Percentiles rank a stretch among this genome's conserved stretches.
Evolutionary conservation across 2,797 vertebrate genomes (phyloP).

Genomic region (Bradypodion pumilum): DNA sequence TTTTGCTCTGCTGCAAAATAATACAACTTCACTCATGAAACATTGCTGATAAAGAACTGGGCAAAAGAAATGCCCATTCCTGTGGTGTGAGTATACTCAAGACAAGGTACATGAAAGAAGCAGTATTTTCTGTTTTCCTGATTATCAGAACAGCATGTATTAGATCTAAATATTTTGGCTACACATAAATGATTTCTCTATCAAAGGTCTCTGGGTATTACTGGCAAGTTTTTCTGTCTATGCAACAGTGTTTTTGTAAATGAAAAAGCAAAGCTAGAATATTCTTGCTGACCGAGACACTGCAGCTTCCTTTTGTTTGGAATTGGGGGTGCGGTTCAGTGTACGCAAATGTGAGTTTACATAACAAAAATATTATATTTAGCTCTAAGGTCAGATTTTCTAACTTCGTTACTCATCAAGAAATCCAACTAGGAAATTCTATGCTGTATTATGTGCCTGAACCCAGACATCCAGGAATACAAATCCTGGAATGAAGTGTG

Average conservation of each 20-base stretch:
- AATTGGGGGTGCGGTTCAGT: too few relatives aligned
- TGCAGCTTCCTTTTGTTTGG: neutral
- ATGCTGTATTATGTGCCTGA: neutral
- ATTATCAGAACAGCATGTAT: neutral
- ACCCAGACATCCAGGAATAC: constrained; percentile 31
- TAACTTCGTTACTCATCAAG: constrained; percentile 32
- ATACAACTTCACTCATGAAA: too few relatives aligned
- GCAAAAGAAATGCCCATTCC: neutral
- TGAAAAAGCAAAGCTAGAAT: constrained; percentile 1
- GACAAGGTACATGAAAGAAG: neutral
- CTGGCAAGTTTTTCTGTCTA: constrained; percentile 16
- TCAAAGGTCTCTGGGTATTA: neutral
- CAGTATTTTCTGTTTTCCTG: neutral
- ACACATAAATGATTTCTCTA: constrained; percentile 2
- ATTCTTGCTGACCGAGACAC: neutral
- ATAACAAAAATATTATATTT: constrained; percentile 41
- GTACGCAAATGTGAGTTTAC: constrained; percentile 27
- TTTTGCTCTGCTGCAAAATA: too few relatives aligned
- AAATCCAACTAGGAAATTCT: constrained; percentile 14
- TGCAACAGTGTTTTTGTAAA: neutral
- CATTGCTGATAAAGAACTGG: neutral
- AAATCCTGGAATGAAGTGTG: constrained; percentile 14
- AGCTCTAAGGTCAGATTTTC: constrained; percentile 18
- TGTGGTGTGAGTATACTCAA: neutral
- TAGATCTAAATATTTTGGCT: neutral